Evolutionary conservation across 2,888 invertebrate species (phyloP).

Genomic region (Xestia xanthographa): DNA sequence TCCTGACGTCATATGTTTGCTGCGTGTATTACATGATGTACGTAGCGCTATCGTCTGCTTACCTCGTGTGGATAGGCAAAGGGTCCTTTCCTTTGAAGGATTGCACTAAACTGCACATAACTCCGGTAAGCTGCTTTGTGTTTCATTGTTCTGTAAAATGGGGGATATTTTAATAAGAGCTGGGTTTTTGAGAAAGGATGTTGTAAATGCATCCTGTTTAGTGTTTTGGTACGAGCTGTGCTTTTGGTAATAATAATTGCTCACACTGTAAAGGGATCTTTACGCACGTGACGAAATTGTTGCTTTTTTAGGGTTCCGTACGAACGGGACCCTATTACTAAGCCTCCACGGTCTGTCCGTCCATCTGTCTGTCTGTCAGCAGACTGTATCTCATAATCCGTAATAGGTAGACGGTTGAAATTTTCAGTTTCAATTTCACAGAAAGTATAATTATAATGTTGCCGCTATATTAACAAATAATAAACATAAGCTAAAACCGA

Average conservation of each 20-base stretch:
- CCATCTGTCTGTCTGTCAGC: no score
- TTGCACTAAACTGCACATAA: slow-evolving; percentile 90
- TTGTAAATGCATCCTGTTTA: neutral
- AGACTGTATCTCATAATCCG: no score
- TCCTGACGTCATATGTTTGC: slow-evolving; percentile 91
- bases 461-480: no score
- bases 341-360: no score
- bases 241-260: neutral
- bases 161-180: slow-evolving; percentile 42
- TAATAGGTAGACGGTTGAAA: no score
- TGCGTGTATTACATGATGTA: slow-evolving; percentile 92
- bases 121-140: slow-evolving; percentile 82
- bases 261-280: neutral
- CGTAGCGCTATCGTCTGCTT: slow-evolving; percentile 90
- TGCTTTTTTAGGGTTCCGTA: no score
- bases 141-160: slow-evolving; percentile 25
- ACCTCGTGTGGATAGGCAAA: slow-evolving; percentile 91
- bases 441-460: no score
- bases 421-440: no score
- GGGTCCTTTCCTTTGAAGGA: slow-evolving; percentile 91
- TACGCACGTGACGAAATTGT: neutral
- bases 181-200: neutral
- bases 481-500: no score
- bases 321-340: no score
- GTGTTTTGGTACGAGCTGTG: neutral